Conservation (phyloP, 2,113 vertebrate species). For the Piliocolobus tephrosceles region DNA sequence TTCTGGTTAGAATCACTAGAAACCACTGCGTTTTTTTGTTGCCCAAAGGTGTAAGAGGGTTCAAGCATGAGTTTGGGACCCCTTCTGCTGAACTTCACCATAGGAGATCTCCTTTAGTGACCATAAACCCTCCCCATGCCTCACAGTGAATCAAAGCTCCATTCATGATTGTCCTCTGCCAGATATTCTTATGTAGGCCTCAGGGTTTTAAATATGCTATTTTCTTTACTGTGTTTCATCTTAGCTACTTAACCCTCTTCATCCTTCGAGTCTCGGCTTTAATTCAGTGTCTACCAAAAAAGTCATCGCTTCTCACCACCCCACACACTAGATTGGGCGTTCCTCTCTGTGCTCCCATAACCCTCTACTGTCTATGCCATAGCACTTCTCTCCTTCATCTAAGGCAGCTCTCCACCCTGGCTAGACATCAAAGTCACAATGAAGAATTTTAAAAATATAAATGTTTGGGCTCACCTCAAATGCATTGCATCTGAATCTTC, state of each 20-base stretch:
- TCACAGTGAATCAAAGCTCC: not conserved
- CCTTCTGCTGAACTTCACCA: not conserved
- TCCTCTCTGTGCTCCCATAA: not conserved
- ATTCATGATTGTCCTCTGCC: not conserved
- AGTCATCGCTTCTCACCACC: not conserved
- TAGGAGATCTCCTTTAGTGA: not conserved
- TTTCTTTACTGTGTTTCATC: not conserved
- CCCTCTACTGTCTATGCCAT: accelerated
- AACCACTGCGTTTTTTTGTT: not conserved
- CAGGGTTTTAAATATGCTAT: not conserved
- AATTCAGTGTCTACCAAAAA: not conserved
- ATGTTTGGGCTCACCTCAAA: not conserved
- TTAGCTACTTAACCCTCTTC: not conserved
- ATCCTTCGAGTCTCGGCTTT: not conserved
- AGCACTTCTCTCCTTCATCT: not conserved
- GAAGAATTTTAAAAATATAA: not conserved
- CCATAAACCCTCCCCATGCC: not conserved
- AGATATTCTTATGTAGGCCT: not conserved
- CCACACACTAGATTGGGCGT: not conserved
- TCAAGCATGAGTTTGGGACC: not conserved
- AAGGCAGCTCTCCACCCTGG: not conserved
- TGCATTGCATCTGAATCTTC: not conserved
- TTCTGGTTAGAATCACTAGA: not conserved
- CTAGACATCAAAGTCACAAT: not conserved
- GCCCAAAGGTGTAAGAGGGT: not conserved